Percentiles rank a stretch among this genome's conserved stretches.
These are phyloP conservation scores for Parazoanthus darwini DNA, from an alignment of 92 coral and sea anemone genomes.

Conservation along the genomic window DNA sequence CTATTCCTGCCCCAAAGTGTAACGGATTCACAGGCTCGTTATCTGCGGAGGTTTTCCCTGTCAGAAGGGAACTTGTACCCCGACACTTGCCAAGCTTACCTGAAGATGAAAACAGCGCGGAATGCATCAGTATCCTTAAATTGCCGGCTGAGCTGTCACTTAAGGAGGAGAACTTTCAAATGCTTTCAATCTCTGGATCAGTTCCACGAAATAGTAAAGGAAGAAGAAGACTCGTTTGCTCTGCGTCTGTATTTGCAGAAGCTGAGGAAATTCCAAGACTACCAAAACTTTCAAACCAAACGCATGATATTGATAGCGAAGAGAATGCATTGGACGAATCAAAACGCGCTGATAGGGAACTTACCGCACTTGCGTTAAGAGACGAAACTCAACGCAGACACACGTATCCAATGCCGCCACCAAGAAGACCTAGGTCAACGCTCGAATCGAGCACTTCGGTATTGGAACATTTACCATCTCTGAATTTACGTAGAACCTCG, in stretches of 20 bases:
- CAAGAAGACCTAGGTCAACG: conserved; percentile 2
- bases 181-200: conserved; percentile 17
- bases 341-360: not conserved
- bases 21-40: not conserved
- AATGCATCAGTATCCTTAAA: not conserved
- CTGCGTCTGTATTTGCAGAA: conserved; percentile 1
- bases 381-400: conserved; percentile 3
- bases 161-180: not conserved
- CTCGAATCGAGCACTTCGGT: not conserved
- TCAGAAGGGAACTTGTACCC: not conserved
- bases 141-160: conserved; percentile 17
- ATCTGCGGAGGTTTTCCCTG: not conserved
- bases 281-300: conserved; percentile 19
- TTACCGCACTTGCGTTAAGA: not conserved
- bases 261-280: conserved; percentile 5
- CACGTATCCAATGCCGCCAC: conserved; percentile 28
- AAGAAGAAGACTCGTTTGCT: conserved; percentile 3
- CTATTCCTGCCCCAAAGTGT: conserved; percentile 24
- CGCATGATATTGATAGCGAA: not conserved
- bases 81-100: conserved; percentile 18
- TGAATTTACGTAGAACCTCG: not conserved
- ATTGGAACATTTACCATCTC: conserved; percentile 22
- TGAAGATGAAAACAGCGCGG: not conserved
- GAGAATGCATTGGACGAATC: not conserved
- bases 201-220: not conserved